These are phyloP conservation scores for Apamea crenata DNA, from an alignment of 2,888 invertebrate genomes.

Conservation along the genomic window DNA sequence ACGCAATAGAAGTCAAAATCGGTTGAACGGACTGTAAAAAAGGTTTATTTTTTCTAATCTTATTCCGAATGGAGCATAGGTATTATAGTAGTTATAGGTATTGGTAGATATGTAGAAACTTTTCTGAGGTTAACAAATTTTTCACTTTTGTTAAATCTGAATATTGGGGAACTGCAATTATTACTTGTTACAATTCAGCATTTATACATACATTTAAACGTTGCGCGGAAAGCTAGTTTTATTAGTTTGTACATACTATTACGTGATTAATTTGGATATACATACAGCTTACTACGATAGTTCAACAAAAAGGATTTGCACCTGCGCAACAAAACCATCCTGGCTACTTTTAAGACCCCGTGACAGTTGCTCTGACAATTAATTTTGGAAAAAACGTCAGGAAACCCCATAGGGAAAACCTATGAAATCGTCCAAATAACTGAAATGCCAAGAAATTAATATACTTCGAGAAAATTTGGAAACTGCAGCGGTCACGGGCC, in stretches of 20 bases:
- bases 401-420: too few species aligned
- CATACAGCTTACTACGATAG: background rate
- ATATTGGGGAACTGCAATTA: slow-evolving; percentile 3
- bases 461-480: background rate
- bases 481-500: slow-evolving; percentile 7
- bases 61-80: too few species aligned
- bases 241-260: too few species aligned
- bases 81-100: too few species aligned
- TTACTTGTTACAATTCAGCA: slow-evolving; percentile 12
- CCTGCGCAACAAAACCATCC: background rate
- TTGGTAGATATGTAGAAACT: background rate
- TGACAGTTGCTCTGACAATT: slow-evolving; percentile 29
- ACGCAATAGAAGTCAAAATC: too few species aligned
- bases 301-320: slow-evolving; percentile 2
- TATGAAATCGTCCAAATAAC: slow-evolving; percentile 9
- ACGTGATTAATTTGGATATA: background rate
- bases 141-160: slow-evolving; percentile 24
- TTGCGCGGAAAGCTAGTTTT: background rate
- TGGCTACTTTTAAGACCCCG: slow-evolving; percentile 14
- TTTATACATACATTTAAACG: slow-evolving; percentile 19
- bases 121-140: slow-evolving; percentile 22
- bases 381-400: slow-evolving; percentile 4
- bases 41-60: too few species aligned
- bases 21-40: too few species aligned
- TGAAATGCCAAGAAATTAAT: slow-evolving; percentile 7